These are phyloP conservation scores for Sorex fumeus DNA, from an alignment of 2,113 vertebrate genomes.

Conservation along the genomic window DNA sequence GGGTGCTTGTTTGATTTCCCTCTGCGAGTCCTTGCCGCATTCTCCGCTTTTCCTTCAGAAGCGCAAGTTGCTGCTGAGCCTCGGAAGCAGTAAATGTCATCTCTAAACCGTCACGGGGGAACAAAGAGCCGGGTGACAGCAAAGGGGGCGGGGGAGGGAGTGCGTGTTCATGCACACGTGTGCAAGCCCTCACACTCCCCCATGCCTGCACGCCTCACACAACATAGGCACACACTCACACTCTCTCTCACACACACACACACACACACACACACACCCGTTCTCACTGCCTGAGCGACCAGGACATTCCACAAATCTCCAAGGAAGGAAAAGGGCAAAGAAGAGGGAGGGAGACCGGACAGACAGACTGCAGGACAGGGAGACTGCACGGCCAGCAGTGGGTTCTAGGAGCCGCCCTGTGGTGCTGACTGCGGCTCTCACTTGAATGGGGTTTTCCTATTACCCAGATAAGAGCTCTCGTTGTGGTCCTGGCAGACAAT, in stretches of 20 bases:
- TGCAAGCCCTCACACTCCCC: background rate
- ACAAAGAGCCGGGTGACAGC: background rate
- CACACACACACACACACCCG: no score
- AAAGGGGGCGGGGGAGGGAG: background rate
- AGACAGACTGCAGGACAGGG: no score
- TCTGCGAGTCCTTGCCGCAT: background rate
- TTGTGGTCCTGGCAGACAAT: background rate
- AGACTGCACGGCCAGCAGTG: fast-evolving
- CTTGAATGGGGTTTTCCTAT: background rate
- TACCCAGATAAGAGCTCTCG: background rate
- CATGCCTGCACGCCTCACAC: no score
- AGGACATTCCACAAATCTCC: slow-evolving; percentile 69
- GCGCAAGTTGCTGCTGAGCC: background rate
- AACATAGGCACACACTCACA: background rate
- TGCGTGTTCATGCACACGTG: background rate
- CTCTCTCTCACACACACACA: background rate
- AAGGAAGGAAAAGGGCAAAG: slow-evolving; percentile 3
- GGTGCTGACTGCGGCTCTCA: background rate
- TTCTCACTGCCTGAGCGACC: background rate
- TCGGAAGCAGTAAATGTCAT: slow-evolving; percentile 68
- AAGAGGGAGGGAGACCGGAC: background rate
- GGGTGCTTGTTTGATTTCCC: slow-evolving; percentile 25
- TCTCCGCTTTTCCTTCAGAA: slow-evolving; percentile 16
- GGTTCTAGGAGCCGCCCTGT: fast-evolving
- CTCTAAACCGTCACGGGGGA: slow-evolving; percentile 40